Conservation (phyloP, 2,113 vertebrate species). For the Callipepla squamata region DNA sequence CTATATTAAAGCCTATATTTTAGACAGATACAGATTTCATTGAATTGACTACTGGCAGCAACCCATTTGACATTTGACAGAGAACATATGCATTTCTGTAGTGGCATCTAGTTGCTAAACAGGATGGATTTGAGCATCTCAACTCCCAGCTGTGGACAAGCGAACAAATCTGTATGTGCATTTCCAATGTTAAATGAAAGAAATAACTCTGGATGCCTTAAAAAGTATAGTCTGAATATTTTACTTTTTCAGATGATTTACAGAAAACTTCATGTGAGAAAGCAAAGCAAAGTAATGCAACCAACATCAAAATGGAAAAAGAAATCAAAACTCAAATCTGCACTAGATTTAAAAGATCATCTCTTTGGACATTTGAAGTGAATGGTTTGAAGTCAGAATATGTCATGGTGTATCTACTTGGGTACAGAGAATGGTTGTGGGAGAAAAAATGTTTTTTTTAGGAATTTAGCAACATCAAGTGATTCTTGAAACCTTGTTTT, state of each 20-base stretch:
- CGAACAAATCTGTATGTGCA: background rate
- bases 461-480: background rate
- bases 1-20: conserved; percentile 19
- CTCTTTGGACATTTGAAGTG: background rate
- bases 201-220: background rate
- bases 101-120: background rate
- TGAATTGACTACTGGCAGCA: background rate
- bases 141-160: background rate
- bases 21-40: background rate
- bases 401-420: background rate
- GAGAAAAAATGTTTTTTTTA: background rate
- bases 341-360: background rate
- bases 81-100: background rate
- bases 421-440: background rate
- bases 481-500: conserved; percentile 6
- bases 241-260: background rate
- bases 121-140: background rate
- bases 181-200: background rate
- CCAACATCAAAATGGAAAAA: background rate
- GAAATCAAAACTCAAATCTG: background rate
- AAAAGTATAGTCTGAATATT: background rate
- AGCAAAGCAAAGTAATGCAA: background rate
- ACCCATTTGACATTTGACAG: background rate
- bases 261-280: background rate
- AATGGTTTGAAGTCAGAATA: background rate